Conservation (phyloP, 2,888 invertebrate genomes). For the Barypeithes pellucidus region DNA sequence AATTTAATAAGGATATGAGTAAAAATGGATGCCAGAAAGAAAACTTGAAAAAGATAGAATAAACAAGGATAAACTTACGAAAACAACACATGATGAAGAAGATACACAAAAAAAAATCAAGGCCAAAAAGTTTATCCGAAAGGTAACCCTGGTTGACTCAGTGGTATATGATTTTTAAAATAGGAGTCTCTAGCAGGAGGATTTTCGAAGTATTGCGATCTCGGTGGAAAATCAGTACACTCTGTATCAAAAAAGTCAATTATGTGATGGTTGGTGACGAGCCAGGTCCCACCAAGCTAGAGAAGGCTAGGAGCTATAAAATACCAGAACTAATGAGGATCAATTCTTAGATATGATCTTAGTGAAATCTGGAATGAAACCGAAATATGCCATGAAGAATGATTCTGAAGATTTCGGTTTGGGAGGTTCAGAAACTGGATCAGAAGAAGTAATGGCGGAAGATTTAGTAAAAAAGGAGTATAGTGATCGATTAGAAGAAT, state of each 20-base stretch:
- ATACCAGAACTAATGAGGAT: slow-evolving; percentile 87
- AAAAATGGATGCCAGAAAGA: slow-evolving; percentile 33
- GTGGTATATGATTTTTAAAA: slow-evolving; percentile 83
- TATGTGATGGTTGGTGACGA: slow-evolving; percentile 91
- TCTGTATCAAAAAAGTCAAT: slow-evolving; percentile 80
- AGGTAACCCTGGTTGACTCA: slow-evolving; percentile 82
- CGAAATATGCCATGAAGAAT: slow-evolving; percentile 58
- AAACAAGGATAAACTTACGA: slow-evolving; percentile 25
- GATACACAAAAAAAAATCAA: slow-evolving; percentile 42
- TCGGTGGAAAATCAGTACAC: slow-evolving; percentile 85
- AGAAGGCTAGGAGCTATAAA: slow-evolving; percentile 81
- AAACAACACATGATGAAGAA: slow-evolving; percentile 21
- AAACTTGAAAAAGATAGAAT: slow-evolving; percentile 18
- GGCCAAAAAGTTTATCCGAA: too few relatives aligned
- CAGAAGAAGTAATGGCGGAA: slow-evolving; percentile 4
- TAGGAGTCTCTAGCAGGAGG: slow-evolving; percentile 92
- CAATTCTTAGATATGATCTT: slow-evolving; percentile 85
- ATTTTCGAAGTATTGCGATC: slow-evolving; percentile 80
- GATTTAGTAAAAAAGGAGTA: slow-evolving; percentile 26
- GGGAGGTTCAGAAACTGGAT: slow-evolving; percentile 47
- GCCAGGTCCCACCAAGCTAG: slow-evolving; percentile 87
- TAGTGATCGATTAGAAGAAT: slow-evolving; percentile 47
- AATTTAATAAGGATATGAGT: neutral
- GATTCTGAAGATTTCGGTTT: slow-evolving; percentile 59
- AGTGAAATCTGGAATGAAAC: slow-evolving; percentile 72